Conservation (phyloP, 92 coral and sea anemone species). For the Desmophyllum pertusum region DNA sequence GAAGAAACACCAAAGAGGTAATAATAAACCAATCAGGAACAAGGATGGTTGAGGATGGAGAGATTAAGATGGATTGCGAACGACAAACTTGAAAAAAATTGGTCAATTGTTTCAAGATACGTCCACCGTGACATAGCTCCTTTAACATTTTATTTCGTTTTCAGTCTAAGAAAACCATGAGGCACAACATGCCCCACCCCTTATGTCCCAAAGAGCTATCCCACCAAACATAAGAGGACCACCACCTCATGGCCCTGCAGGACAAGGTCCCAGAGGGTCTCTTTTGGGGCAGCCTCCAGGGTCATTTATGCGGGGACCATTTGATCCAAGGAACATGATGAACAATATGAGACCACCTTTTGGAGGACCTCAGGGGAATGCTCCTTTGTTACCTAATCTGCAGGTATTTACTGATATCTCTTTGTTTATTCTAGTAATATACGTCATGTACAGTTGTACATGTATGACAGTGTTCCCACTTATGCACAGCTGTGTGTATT, state of each 20-base stretch:
- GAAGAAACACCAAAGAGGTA: too few species aligned
- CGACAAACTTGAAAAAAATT: too few species aligned
- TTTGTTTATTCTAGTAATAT: neutral
- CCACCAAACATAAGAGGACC: constrained; percentile 68
- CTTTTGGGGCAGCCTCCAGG: constrained; percentile 72
- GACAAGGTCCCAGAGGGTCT: constrained; percentile 52
- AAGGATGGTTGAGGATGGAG: too few species aligned
- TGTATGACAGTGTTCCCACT: too few species aligned
- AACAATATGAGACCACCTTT: constrained; percentile 72
- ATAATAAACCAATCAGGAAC: too few species aligned
- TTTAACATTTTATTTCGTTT: neutral
- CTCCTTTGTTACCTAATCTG: constrained; percentile 62
- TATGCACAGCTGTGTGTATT: too few species aligned
- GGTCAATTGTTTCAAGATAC: too few species aligned
- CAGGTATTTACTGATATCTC: constrained; percentile 53
- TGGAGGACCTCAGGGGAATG: constrained; percentile 60
- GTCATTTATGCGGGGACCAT: constrained; percentile 55
- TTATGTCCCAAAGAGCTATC: constrained; percentile 75
- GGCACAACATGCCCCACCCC: constrained; percentile 85
- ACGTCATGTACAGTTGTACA: too few species aligned
- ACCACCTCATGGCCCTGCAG: constrained; percentile 64
- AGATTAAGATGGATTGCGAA: too few species aligned
- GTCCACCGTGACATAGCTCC: too few species aligned
- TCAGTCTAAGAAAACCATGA: constrained; percentile 45
- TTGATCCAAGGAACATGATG: constrained; percentile 63